Conservation (phyloP, 2,113 vertebrate species). For the Arenaria interpres region DNA sequence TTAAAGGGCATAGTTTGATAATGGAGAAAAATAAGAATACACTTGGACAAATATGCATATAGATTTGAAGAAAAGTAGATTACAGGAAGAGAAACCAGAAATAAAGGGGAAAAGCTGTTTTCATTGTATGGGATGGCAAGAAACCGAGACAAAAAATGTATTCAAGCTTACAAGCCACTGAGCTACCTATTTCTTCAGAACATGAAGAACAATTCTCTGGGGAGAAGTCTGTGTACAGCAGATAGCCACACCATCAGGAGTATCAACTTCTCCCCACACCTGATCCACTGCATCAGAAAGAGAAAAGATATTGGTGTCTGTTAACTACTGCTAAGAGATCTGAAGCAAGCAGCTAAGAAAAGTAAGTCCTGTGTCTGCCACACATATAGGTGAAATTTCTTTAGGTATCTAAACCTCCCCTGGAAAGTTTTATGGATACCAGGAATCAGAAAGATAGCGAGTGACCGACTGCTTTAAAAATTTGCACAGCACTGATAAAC, state of each 20-base stretch:
- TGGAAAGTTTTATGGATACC: background rate
- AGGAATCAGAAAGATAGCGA: background rate
- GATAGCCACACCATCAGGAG: constrained; percentile 7
- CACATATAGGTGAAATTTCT: background rate
- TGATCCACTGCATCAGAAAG: constrained; percentile 5
- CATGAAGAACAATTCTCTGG: background rate
- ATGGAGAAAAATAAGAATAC: background rate
- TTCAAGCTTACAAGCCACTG: background rate
- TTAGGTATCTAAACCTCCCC: background rate
- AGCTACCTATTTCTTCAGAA: background rate
- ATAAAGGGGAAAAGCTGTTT: background rate
- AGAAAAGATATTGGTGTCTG: constrained; percentile 43
- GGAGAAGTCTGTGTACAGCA: background rate
- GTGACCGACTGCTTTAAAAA: background rate
- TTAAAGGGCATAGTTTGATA: constrained; percentile 3
- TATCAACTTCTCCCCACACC: constrained; percentile 56
- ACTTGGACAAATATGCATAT: background rate
- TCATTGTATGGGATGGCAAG: background rate
- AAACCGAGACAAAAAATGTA: background rate
- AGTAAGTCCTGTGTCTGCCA: background rate
- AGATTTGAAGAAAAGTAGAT: background rate
- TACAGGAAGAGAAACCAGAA: background rate
- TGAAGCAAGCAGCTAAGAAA: background rate
- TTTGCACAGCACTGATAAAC: background rate
- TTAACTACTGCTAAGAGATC: constrained; percentile 26